phyloP scores from a whole-genome alignment of 2,888 invertebrate species.

The Netelia virgata region DNA sequence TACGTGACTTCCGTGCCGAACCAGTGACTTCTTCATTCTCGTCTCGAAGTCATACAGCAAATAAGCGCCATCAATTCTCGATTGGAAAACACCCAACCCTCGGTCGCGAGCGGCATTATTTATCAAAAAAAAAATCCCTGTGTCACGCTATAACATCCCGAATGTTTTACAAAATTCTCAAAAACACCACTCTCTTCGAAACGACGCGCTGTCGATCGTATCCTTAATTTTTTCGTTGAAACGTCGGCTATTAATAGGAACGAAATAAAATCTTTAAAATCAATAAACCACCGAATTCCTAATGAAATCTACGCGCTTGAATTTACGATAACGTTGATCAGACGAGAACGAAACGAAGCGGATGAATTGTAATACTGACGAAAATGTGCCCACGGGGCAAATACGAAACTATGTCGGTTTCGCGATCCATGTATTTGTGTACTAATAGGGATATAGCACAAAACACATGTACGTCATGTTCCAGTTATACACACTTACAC shows the following conservation, averaged over 20 bases:
- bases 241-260: not conserved
- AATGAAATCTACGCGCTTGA: not conserved
- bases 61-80: conserved; percentile 51
- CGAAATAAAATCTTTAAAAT: not conserved
- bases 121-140: not conserved
- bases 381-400: conserved; percentile 37
- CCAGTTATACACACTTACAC: not conserved
- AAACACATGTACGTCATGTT: conserved; percentile 7
- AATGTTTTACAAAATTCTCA: not conserved
- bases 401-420: conserved; percentile 14
- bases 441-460: not conserved
- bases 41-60: conserved; percentile 62
- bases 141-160: conserved; percentile 21
- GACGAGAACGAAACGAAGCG: conserved; percentile 2
- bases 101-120: conserved; percentile 8
- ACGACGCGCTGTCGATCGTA: no score
- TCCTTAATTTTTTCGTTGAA: no score
- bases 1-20: conserved; percentile 78
- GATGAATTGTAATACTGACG: conserved; percentile 39
- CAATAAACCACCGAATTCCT: not conserved
- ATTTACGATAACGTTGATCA: not conserved
- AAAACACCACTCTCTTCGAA: not conserved
- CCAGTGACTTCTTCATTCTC: conserved; percentile 69
- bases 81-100: conserved; percentile 12
- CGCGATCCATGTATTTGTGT: not conserved